phyloP scores from a whole-genome alignment of 2,888 invertebrate genomes.

The Campoplex capitator region DNA sequence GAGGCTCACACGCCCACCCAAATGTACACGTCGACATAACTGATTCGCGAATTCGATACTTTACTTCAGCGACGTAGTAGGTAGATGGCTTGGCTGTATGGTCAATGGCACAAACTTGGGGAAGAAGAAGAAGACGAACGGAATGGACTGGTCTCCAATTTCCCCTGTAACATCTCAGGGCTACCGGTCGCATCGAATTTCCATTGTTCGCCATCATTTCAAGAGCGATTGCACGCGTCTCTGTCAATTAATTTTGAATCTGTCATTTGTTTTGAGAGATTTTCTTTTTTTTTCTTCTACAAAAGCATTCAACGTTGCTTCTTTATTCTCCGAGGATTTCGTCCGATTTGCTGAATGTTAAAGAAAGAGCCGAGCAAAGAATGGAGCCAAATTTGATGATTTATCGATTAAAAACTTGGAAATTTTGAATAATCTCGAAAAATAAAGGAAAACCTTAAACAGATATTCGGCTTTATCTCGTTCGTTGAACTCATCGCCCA shows the following conservation, averaged over 20 bases:
- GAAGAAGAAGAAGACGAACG: conserved; percentile 28
- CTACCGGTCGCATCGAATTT: conserved; percentile 64
- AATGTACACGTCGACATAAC: neutral
- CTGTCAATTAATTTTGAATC: conserved; percentile 45
- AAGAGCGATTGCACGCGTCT: conserved; percentile 42
- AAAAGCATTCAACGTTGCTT: neutral
- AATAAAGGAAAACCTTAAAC: neutral
- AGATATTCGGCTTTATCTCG: neutral
- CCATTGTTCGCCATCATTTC: conserved; percentile 56
- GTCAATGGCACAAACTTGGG: conserved; percentile 34
- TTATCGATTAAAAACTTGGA: neutral
- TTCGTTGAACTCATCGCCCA: neutral
- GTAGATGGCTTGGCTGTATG: conserved; percentile 40
- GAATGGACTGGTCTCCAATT: conserved; percentile 59
- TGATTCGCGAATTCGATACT: conserved; percentile 67
- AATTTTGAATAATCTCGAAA: neutral
- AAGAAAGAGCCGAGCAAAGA: neutral
- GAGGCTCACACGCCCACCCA: conserved; percentile 36
- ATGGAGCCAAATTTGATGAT: neutral
- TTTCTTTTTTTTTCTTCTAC: neutral
- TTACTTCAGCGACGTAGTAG: conserved; percentile 38
- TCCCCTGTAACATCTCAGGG: conserved; percentile 41
- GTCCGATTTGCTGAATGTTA: neutral
- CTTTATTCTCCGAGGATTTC: neutral
- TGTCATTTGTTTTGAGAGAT: conserved; percentile 8